phyloP scores from a whole-genome alignment of 2,797 vertebrate species.

The Bryconaethiops microstoma region DNA sequence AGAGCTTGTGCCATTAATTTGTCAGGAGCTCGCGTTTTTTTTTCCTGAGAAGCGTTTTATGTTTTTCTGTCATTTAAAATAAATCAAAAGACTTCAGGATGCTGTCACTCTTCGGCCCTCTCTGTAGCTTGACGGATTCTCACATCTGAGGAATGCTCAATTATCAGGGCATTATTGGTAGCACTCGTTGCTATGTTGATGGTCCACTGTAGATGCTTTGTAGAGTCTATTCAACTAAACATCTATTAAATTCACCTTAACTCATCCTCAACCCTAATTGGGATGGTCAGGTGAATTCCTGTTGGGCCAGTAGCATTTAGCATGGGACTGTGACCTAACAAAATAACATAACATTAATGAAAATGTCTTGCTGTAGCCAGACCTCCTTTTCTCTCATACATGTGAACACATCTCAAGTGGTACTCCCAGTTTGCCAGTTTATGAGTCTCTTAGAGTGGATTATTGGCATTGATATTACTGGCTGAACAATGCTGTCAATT shows the following conservation, averaged over 20 bases:
- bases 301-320: too few relatives aligned
- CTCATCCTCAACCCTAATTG: too few relatives aligned
- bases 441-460: too few relatives aligned
- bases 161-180: neutral
- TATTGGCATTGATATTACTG: too few relatives aligned
- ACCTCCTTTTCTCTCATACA: too few relatives aligned
- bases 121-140: neutral
- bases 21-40: conserved; percentile 5
- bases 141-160: neutral
- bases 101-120: conserved; percentile 4
- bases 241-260: neutral
- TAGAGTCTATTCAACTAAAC: neutral
- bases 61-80: conserved; percentile 30
- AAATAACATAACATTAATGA: too few relatives aligned
- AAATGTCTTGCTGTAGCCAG: too few relatives aligned
- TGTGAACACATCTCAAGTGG: too few relatives aligned
- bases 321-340: too few relatives aligned
- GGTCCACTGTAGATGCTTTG: neutral
- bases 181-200: neutral
- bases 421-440: too few relatives aligned
- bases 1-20: conserved; percentile 30
- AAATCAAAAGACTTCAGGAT: conserved; percentile 6
- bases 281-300: too few relatives aligned
- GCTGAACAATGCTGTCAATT: too few relatives aligned
- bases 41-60: conserved; percentile 21